Percentiles rank a stretch among this genome's conserved stretches.
phyloP scores from a whole-genome alignment of 2,113 vertebrate genomes.

The Chaetura pelagica region DNA sequence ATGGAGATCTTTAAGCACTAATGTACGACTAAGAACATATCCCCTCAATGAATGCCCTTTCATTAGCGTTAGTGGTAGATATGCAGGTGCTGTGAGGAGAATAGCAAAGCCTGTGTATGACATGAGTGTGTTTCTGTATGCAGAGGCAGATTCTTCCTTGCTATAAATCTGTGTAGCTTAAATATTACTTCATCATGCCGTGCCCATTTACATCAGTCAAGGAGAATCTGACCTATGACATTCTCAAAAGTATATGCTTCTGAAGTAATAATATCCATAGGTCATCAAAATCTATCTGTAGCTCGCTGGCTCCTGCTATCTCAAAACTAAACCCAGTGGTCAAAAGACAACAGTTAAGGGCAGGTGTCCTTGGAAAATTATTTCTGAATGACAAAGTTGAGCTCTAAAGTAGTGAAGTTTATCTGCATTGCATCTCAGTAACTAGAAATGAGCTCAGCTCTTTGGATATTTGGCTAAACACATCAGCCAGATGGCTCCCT shows the following conservation, averaged over 20 bases:
- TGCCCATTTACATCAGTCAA: background rate
- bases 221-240: background rate
- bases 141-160: background rate
- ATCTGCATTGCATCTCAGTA: conserved; percentile 44
- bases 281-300: background rate
- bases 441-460: conserved; percentile 38
- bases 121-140: background rate
- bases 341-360: background rate
- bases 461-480: conserved; percentile 40
- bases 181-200: background rate
- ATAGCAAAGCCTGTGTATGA: background rate
- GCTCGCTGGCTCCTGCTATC: background rate
- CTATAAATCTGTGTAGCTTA: background rate
- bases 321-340: background rate
- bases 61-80: background rate
- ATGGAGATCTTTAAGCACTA: conserved; percentile 30
- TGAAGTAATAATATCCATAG: background rate
- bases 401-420: conserved; percentile 6
- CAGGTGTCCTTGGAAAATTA: background rate
- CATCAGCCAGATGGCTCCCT: conserved; percentile 48
- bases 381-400: conserved; percentile 23
- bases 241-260: background rate
- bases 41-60: background rate
- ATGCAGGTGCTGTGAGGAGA: background rate
- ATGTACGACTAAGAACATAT: conserved; percentile 29